Evolutionary conservation across 2,888 invertebrate species (phyloP).

Genomic region (Lasius platythorax): DNA sequence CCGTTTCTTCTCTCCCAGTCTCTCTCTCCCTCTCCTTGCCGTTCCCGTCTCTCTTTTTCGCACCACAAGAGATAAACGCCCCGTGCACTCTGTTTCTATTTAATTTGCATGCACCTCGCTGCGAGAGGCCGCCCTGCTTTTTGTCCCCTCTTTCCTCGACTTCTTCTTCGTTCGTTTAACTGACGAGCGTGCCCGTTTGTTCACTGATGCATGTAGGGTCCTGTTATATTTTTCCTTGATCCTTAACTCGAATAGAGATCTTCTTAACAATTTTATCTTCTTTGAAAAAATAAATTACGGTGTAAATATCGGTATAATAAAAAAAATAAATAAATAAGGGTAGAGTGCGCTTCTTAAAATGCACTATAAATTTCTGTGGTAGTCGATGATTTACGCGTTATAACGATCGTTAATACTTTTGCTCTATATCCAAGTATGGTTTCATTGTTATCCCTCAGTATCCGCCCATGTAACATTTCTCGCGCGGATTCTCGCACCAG

Average conservation of each 20-base stretch:
- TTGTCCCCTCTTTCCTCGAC: constrained; percentile 23
- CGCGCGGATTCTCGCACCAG: constrained; percentile 1
- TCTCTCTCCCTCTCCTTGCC: constrained; percentile 56
- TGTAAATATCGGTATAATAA: background rate
- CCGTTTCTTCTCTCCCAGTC: constrained; percentile 66
- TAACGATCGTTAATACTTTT: background rate
- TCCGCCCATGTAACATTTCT: constrained; percentile 9
- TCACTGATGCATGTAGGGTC: background rate
- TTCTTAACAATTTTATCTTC: background rate
- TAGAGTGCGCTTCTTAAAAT: background rate
- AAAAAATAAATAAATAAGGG: background rate
- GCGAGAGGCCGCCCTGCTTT: constrained; percentile 71
- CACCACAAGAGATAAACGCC: constrained; percentile 60
- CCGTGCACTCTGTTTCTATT: constrained; percentile 57
- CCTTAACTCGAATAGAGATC: background rate
- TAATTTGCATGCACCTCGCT: constrained; percentile 82
- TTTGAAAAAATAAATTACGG: background rate
- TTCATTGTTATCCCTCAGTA: constrained; percentile 1
- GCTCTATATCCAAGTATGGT: background rate
- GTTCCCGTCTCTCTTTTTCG: constrained; percentile 65
- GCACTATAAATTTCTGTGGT: background rate
- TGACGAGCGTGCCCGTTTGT: constrained; percentile 15
- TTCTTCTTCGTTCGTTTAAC: constrained; percentile 34
- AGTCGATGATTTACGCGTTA: background rate
- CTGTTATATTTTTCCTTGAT: constrained; percentile 11